A percentile compares a stretch with the other conserved stretches of the same genome.
phyloP scores from a whole-genome alignment of 2,888 invertebrate genomes.

The Arctia plantaginis region DNA sequence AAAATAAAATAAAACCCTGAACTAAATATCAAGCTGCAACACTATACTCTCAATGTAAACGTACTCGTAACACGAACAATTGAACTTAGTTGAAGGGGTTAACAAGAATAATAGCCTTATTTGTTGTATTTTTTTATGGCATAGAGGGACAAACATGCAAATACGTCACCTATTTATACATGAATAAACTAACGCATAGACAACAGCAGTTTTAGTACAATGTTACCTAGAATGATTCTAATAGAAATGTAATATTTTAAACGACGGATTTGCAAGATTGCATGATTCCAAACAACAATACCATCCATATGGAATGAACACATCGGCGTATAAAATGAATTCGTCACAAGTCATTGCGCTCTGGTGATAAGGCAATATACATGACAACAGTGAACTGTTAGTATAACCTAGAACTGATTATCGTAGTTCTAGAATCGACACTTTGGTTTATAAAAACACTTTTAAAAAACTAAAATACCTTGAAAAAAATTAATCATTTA shows the following conservation, averaged over 20 bases:
- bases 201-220: too few species aligned
- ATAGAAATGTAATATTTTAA: too few species aligned
- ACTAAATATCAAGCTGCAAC: not conserved
- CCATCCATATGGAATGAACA: not conserved
- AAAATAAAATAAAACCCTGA: not conserved
- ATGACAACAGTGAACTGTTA: not conserved
- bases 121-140: not conserved
- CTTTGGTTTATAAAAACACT: too few species aligned
- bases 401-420: not conserved
- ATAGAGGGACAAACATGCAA: not conserved
- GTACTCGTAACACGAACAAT: not conserved
- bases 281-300: not conserved
- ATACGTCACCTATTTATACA: not conserved
- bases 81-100: conserved; percentile 1
- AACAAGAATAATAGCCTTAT: not conserved
- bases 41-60: not conserved
- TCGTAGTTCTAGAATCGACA: not conserved
- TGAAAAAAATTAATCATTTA: too few species aligned
- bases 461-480: too few species aligned
- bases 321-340: not conserved
- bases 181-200: too few species aligned
- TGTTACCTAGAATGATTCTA: too few species aligned
- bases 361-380: not conserved
- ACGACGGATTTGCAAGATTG: too few species aligned
- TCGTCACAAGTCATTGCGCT: not conserved